phyloP scores from a whole-genome alignment of 2,113 vertebrate species.

The Caranx melampygus region DNA sequence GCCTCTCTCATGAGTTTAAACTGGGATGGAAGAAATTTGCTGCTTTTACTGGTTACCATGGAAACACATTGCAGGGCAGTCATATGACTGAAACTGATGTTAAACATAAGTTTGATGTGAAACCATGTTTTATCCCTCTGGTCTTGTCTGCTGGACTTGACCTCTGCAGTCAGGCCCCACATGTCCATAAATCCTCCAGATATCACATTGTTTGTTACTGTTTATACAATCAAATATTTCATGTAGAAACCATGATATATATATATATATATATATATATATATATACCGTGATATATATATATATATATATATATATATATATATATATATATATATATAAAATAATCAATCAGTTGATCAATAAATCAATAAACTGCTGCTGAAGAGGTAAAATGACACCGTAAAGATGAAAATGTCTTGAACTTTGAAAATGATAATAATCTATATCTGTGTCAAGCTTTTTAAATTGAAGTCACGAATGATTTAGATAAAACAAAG shows the following conservation, averaged over 20 bases:
- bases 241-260: neutral
- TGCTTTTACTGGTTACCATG: slow-evolving; percentile 23
- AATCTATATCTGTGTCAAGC: neutral
- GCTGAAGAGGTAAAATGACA: neutral
- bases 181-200: too few species aligned
- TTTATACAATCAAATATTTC: neutral
- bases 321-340: too few species aligned
- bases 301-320: too few species aligned
- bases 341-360: slow-evolving; percentile 23
- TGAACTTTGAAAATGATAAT: neutral
- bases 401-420: neutral
- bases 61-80: neutral
- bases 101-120: neutral
- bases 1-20: neutral
- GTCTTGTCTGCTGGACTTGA: too few species aligned
- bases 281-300: too few species aligned
- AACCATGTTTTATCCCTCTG: too few species aligned
- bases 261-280: too few species aligned
- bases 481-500: too few species aligned
- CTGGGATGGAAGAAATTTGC: slow-evolving; percentile 7
- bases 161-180: too few species aligned
- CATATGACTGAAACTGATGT: slow-evolving; percentile 16
- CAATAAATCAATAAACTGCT: slow-evolving; percentile 8
- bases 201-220: neutral
- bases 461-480: slow-evolving; percentile 44